Evolutionary conservation across 2,797 vertebrate species (phyloP).

Genomic region (Emys orbicularis): DNA sequence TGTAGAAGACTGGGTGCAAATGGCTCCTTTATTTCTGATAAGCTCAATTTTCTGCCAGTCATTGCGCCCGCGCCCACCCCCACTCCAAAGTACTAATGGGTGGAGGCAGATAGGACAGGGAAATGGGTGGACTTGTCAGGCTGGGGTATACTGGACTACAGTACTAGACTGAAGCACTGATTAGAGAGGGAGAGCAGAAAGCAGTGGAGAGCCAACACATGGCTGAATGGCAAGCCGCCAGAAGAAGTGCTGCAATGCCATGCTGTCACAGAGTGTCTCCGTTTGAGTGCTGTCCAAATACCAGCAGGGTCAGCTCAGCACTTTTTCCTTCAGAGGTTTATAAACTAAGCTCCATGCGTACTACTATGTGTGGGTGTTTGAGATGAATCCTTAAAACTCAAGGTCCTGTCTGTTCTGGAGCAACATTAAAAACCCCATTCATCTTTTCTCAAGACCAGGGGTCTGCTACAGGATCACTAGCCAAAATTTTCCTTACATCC

Average conservation of each 20-base stretch:
- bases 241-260: conserved; percentile 27
- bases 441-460: not conserved
- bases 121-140: not conserved
- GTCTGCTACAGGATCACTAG: not conserved
- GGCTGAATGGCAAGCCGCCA: conserved; percentile 32
- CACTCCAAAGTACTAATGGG: not conserved
- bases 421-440: not conserved
- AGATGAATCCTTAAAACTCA: not conserved
- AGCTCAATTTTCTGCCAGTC: not conserved
- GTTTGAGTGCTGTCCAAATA: not conserved
- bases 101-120: conserved; percentile 53
- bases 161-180: not conserved
- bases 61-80: fast-evolving
- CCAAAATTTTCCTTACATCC: conserved; percentile 7
- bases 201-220: conserved; percentile 4
- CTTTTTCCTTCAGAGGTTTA: not conserved
- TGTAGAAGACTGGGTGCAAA: not conserved
- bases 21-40: not conserved
- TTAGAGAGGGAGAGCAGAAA: conserved; percentile 19
- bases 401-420: not conserved
- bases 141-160: not conserved
- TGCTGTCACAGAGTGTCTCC: not conserved
- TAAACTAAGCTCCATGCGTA: not conserved
- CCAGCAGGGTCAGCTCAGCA: not conserved
- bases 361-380: not conserved